Conservation (phyloP, 92 coral and sea anemone species). For the Heteractis magnifica region DNA sequence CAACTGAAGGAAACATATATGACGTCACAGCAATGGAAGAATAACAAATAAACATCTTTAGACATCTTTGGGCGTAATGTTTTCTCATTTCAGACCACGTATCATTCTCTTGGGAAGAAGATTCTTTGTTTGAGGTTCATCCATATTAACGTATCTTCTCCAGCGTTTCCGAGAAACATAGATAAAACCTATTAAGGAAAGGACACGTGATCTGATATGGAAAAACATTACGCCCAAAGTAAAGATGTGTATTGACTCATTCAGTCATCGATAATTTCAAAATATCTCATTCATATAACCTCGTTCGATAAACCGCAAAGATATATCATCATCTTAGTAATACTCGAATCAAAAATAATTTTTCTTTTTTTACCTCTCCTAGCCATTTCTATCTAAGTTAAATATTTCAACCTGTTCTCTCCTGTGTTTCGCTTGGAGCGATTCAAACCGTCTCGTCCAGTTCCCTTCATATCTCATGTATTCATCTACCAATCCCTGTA, state of each 20-base stretch:
- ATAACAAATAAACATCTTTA: no score
- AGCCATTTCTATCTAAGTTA: constrained; percentile 65
- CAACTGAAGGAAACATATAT: background rate
- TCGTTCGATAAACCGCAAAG: no score
- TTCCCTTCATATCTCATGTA: constrained; percentile 57
- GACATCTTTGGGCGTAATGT: no score
- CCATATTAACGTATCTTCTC: no score
- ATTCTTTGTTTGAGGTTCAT: no score
- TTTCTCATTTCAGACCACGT: no score
- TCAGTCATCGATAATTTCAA: no score
- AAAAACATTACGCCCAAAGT: no score
- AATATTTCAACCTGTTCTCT: constrained; percentile 65
- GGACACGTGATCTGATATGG: background rate
- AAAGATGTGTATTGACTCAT: no score
- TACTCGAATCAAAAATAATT: background rate
- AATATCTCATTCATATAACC: background rate
- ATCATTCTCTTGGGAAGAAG: no score
- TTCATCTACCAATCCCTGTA: constrained; percentile 63
- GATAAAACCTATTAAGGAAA: background rate
- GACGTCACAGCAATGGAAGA: background rate
- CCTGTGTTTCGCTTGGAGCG: constrained; percentile 70
- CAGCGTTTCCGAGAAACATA: no score
- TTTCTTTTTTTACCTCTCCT: constrained; percentile 34
- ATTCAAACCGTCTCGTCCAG: constrained; percentile 66
- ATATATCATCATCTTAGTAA: background rate